These are phyloP conservation scores for Melanerpes formicivorus DNA, from an alignment of 2,113 vertebrate species.

Conservation along the genomic window DNA sequence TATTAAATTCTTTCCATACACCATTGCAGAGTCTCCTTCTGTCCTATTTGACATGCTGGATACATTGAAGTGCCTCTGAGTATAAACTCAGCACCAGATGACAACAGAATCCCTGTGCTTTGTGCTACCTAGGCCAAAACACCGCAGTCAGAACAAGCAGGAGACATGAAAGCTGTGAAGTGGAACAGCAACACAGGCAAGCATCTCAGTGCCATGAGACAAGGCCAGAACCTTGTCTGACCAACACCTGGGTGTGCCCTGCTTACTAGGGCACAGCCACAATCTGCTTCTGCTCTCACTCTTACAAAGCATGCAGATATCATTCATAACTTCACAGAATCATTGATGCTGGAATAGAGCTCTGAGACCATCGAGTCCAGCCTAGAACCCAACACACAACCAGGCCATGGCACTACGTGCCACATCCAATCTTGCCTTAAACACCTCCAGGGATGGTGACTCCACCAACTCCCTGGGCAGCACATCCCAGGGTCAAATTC, in stretches of 20 bases:
- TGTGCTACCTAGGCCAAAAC: neutral
- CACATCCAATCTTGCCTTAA: too few species aligned
- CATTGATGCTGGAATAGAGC: too few species aligned
- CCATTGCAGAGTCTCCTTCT: neutral
- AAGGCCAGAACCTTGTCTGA: neutral
- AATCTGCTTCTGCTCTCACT: neutral
- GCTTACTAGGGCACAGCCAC: neutral
- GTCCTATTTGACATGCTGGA: neutral
- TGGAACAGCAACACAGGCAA: neutral
- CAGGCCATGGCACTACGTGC: too few species aligned
- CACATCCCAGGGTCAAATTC: too few species aligned
- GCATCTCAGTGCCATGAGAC: fast-evolving
- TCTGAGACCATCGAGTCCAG: too few species aligned
- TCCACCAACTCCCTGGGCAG: too few species aligned
- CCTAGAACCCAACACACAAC: too few species aligned
- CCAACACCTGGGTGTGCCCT: neutral
- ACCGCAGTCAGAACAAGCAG: neutral
- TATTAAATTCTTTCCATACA: neutral
- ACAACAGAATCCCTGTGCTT: neutral
- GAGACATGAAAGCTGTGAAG: neutral
- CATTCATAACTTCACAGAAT: neutral
- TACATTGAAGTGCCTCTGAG: neutral
- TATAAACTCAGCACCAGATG: neutral
- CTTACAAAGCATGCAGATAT: neutral
- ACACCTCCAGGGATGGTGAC: too few species aligned